A percentile compares a stretch with the other conserved stretches of the same genome.
Conservation (phyloP, 2,888 invertebrate genomes). For the Synergus laeviventris region DNA sequence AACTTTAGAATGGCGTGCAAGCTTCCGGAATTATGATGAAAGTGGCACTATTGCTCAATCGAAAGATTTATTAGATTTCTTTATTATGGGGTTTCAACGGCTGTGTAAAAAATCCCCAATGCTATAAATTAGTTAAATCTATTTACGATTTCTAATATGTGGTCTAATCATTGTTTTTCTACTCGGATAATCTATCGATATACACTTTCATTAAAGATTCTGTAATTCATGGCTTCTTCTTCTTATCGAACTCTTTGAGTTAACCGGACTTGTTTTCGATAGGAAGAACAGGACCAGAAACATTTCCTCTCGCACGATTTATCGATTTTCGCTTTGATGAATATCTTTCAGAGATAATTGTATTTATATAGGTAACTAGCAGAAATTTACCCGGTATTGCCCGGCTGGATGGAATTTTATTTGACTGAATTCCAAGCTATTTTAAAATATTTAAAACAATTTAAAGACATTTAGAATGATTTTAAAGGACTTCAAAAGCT, state of each 20-base stretch:
- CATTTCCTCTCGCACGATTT: constrained; percentile 13
- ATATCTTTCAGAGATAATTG: constrained; percentile 6
- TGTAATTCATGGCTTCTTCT: constrained; percentile 11
- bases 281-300: constrained; percentile 4
- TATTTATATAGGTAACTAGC: background rate
- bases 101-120: background rate
- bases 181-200: background rate
- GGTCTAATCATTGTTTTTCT: background rate
- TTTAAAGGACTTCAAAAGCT: too few relatives aligned
- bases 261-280: constrained; percentile 16
- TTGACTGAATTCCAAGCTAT: too few relatives aligned
- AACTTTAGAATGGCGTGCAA: background rate
- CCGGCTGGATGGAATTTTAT: too few relatives aligned
- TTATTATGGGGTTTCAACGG: background rate
- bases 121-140: background rate
- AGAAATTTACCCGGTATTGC: too few relatives aligned
- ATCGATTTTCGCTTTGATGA: background rate
- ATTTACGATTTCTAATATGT: background rate
- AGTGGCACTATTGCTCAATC: constrained; percentile 5
- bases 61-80: background rate
- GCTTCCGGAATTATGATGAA: constrained; percentile 1
- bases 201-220: background rate
- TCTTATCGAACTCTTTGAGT: background rate
- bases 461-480: too few relatives aligned
- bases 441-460: background rate